phyloP scores from a whole-genome alignment of 30 jellyfish, hydroid and myxozoan species.

The Turritopsis dohrnii region DNA sequence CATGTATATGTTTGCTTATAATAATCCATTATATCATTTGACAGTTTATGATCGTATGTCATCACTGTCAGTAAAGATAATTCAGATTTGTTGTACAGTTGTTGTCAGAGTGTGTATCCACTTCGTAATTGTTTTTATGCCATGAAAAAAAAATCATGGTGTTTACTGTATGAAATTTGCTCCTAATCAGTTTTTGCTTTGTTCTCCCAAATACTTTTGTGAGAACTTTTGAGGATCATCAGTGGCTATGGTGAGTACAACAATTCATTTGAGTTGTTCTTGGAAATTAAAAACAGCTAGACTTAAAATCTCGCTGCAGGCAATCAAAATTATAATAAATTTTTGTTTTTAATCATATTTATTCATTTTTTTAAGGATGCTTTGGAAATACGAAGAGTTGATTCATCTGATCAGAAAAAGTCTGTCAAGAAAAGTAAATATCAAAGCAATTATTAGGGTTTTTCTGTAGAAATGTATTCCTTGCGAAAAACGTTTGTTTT shows the following conservation, averaged over 20 bases:
- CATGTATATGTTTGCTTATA: background rate
- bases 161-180: no score
- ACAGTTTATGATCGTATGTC: background rate
- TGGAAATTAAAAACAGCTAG: no score
- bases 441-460: no score
- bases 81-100: background rate
- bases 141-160: no score
- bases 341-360: background rate
- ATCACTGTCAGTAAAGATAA: background rate
- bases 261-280: no score
- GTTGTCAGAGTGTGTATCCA: background rate
- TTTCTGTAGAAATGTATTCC: no score
- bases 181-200: no score
- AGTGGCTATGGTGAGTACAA: background rate
- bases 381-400: background rate
- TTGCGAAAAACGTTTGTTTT: no score
- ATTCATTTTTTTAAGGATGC: background rate
- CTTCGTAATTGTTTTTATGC: background rate
- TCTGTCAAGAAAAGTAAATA: background rate
- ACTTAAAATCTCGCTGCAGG: no score
- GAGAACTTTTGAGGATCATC: no score
- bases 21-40: background rate
- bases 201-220: no score
- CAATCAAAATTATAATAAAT: no score
- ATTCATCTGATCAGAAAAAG: background rate